Base-by-base conservation (phyloP, 1,140 invertebrate species). In the Tribolium madens region DNA sequence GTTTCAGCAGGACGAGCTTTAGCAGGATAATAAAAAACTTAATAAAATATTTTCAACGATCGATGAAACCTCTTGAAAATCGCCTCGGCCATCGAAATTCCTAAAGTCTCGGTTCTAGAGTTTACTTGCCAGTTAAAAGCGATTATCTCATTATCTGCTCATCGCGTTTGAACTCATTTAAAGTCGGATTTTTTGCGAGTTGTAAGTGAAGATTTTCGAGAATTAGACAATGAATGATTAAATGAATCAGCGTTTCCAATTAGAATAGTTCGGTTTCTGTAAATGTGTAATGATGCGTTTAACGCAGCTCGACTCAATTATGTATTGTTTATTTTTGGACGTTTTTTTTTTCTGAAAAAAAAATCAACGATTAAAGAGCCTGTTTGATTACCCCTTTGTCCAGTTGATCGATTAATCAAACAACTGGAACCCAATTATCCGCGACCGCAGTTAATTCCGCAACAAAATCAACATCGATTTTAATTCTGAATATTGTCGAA, bases 351-450 rank as follows among this genome's bases (percentile, higher is more conserved):
- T 7, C 4, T 14, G 7, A 4, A 12, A 57, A 57, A 50, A 50
- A 50, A n/a, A n/a, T n/a, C n/a, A n/a, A n/a, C n/a, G n/a, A n/a
- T n/a, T n/a, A n/a, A n/a, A n/a, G n/a, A n/a, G n/a, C n/a, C n/a
- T 17, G 52, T 57, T 57, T 57, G 52, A 57, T 21, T 57, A 57
- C 21, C 52, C 52, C 52, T 26, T 57, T 57, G 52, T 57, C 15
- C 52, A 10, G 15, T 57, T 57, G 52, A 57, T 57, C 52, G 52
- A 57, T 57, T 57, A 57, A 57, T 57, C 52, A 57, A 57, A 57
- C 17, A 57, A 57, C 15, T 17, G 52, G 52, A 21, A 57, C 52
- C 52, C 52, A 57, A 57, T 57, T 26, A 57, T 26, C 36, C 17
- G 15, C 18, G 17, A 50, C 13, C 13, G 18, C 52, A 26, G 52